Conservation (phyloP, 2,797 vertebrate species). For the Schizopygopsis pylzovi region DNA sequence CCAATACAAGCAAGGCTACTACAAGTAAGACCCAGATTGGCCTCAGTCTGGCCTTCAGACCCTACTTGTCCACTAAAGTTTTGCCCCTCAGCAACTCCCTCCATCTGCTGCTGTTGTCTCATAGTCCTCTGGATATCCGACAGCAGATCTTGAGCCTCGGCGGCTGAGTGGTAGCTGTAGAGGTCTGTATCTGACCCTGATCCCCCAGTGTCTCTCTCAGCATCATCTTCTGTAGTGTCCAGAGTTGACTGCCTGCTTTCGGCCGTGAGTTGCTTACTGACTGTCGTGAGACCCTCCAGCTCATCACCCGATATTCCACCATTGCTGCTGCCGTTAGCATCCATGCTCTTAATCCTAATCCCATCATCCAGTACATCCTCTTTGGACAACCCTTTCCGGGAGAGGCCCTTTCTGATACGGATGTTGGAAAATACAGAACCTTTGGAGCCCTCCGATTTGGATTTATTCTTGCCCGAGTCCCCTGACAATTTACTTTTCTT, state of each 20-base stretch:
- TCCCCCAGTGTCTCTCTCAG: slow-evolving; percentile 72
- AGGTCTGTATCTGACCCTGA: slow-evolving; percentile 93
- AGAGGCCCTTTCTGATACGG: slow-evolving; percentile 88
- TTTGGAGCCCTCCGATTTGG: slow-evolving; percentile 84
- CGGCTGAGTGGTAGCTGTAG: slow-evolving; percentile 93
- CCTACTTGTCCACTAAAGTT: background rate
- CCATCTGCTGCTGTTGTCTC: slow-evolving; percentile 80
- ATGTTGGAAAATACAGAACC: slow-evolving; percentile 91
- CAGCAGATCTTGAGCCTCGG: slow-evolving; percentile 90
- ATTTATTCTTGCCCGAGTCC: slow-evolving; percentile 82
- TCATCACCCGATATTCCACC: slow-evolving; percentile 77
- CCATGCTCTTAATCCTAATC: slow-evolving; percentile 41
- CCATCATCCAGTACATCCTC: slow-evolving; percentile 75
- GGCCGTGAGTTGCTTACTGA: slow-evolving; percentile 75
- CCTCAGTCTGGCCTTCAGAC: background rate
- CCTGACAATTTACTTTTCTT: slow-evolving; percentile 81
- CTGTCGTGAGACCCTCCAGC: slow-evolving; percentile 76
- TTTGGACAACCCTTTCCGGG: slow-evolving; percentile 83
- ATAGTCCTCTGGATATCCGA: slow-evolving; percentile 92
- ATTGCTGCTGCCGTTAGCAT: slow-evolving; percentile 30
- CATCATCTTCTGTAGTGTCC: slow-evolving; percentile 78
- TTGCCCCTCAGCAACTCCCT: slow-evolving; percentile 30
- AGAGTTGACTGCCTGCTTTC: slow-evolving; percentile 71
- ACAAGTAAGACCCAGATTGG: slow-evolving; percentile 1
- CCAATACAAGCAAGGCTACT: background rate